A percentile compares a stretch with the other conserved stretches of the same genome.
Evolutionary conservation across 1,140 invertebrate species (phyloP).

Genomic region (Lepidotrigona ventralis): DNA sequence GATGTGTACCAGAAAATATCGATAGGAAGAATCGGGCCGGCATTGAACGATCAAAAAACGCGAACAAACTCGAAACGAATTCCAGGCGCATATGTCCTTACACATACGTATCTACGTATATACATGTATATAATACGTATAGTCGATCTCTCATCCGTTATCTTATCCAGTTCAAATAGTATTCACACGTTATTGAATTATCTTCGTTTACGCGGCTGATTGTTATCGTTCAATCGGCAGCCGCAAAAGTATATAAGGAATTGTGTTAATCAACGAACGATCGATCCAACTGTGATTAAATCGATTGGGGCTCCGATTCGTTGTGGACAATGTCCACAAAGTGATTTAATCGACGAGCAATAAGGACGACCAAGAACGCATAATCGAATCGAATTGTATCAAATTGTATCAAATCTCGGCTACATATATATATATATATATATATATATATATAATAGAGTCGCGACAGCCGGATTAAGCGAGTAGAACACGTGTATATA

Average conservation of each 20-base stretch:
- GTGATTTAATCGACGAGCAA: neutral
- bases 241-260: neutral
- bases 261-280: neutral
- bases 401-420: neutral
- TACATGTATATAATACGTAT: neutral
- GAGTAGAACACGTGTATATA: neutral
- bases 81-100: neutral
- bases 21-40: neutral
- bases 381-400: neutral
- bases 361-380: neutral
- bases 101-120: neutral
- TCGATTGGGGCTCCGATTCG: neutral
- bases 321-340: neutral
- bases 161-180: neutral
- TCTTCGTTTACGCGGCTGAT: neutral
- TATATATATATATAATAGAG: too few relatives aligned
- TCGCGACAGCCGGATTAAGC: neutral
- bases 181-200: neutral
- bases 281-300: neutral
- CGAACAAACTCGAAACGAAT: neutral
- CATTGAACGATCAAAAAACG: neutral
- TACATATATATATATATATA: too few relatives aligned
- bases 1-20: neutral
- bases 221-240: neutral
- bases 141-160: neutral